A percentile compares a stretch with the other conserved stretches of the same genome.
Conservation (phyloP, 2,888 invertebrate species). For the Nemurella pictetii region DNA sequence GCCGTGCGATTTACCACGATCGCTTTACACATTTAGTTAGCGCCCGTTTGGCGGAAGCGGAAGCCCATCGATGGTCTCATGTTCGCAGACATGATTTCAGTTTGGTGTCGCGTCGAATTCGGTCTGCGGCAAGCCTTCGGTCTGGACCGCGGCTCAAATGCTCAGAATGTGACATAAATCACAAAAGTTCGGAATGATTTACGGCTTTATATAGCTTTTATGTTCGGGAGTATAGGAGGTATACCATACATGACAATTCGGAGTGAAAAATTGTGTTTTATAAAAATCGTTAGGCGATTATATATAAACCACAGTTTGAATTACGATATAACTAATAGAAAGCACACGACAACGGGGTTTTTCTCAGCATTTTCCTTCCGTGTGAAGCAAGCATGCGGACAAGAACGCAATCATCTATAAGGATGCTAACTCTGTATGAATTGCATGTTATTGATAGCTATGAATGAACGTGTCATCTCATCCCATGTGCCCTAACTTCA, state of each 20-base stretch:
- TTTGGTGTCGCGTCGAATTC: neutral
- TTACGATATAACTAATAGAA: too few species aligned
- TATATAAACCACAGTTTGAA: too few species aligned
- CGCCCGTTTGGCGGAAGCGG: neutral
- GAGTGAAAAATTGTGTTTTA: neutral
- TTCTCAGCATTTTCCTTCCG: neutral
- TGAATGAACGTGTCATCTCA: neutral
- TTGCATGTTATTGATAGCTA: neutral
- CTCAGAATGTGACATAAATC: too few species aligned
- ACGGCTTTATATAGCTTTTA: neutral
- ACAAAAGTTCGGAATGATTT: neutral
- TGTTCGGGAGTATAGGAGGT: neutral
- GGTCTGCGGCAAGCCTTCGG: too few species aligned
- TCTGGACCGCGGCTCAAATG: too few species aligned
- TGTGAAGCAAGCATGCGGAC: neutral
- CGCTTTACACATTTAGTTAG: neutral
- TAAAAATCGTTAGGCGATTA: neutral
- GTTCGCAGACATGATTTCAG: neutral
- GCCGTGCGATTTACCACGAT: too few species aligned
- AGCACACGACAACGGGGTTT: neutral
- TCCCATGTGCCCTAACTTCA: neutral
- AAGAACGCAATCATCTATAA: neutral
- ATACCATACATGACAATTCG: neutral
- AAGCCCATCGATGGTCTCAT: neutral
- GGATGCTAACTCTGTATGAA: neutral